Evolutionary conservation across 2,113 vertebrate species (phyloP).

Genomic region (Carassius carassius): DNA sequence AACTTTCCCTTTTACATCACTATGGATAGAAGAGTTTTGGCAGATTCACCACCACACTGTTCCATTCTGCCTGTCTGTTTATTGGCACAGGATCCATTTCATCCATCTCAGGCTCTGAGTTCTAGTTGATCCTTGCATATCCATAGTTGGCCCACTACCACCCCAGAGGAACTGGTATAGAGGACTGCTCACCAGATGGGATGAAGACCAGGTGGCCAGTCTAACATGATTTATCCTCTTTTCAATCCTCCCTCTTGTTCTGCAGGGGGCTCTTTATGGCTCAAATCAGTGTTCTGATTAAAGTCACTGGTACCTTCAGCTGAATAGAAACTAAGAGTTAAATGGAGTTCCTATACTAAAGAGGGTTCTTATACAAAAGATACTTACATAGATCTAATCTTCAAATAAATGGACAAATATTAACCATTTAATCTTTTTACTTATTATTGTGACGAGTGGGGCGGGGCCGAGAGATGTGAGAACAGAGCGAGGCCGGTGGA

Average conservation of each 20-base stretch:
- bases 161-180: neutral
- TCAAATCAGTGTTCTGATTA: neutral
- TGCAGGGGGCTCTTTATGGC: slow-evolving; percentile 3
- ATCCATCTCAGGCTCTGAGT: neutral
- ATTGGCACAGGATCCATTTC: neutral
- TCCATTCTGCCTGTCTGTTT: slow-evolving; percentile 3
- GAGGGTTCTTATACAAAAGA: neutral
- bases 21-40: neutral
- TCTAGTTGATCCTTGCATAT: neutral
- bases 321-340: neutral
- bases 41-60: neutral
- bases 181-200: neutral
- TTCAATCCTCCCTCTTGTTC: neutral
- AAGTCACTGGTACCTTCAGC: neutral
- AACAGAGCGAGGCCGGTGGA: too few species aligned
- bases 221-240: slow-evolving; percentile 22
- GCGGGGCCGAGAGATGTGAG: too few species aligned
- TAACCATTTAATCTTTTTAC: neutral
- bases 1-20: too few species aligned
- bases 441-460: too few species aligned
- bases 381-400: neutral
- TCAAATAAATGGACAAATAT: neutral
- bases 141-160: neutral
- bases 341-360: neutral
- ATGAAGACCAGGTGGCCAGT: slow-evolving; percentile 10